These are phyloP conservation scores for Plectrocnemia conspersa DNA, from an alignment of 1,140 invertebrate genomes.

Conservation along the genomic window DNA sequence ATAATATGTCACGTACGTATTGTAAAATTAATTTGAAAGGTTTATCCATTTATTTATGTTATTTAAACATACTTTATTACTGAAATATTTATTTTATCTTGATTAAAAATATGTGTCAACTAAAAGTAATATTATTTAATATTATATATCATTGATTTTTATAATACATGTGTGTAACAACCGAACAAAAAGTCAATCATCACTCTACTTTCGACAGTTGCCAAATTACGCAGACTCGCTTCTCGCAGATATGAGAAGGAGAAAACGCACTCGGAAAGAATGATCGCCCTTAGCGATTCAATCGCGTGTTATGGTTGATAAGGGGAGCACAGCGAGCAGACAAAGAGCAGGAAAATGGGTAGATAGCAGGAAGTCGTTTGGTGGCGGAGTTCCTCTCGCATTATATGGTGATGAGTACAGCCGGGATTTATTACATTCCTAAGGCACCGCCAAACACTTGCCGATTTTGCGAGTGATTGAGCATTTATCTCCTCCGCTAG, in stretches of 20 bases:
- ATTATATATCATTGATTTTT: no score
- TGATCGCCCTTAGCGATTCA: constrained; percentile 34
- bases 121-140: no score
- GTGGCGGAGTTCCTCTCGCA: constrained; percentile 13
- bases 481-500: constrained; percentile 32
- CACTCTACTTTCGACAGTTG: constrained; percentile 31
- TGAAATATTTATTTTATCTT: no score
- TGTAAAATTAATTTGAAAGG: no score
- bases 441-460: constrained; percentile 23
- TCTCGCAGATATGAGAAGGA: constrained; percentile 26
- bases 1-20: no score
- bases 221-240: constrained; percentile 24
- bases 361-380: constrained; percentile 27
- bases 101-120: no score
- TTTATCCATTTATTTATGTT: no score
- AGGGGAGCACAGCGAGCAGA: constrained; percentile 17
- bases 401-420: constrained; percentile 23
- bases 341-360: neutral
- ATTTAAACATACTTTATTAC: no score
- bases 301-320: constrained; percentile 36
- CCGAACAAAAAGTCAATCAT: no score
- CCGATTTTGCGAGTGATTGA: constrained; percentile 36
- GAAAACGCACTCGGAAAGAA: constrained; percentile 35
- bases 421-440: constrained; percentile 28
- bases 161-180: no score